phyloP scores from a whole-genome alignment of 1,140 invertebrate species.

The Drosophila bipectinata region DNA sequence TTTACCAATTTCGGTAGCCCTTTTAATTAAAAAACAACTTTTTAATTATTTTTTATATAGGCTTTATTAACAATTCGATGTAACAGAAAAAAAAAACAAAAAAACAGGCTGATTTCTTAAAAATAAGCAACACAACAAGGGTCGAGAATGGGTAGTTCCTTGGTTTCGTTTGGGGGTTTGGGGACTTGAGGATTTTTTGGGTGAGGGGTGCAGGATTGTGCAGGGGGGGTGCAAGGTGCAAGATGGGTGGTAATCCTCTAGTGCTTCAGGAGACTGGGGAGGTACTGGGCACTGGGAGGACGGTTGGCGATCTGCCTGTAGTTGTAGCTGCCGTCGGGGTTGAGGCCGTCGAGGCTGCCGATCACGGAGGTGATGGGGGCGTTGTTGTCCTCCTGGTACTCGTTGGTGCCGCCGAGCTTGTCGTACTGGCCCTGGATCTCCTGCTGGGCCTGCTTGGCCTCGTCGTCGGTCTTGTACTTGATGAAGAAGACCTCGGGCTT shows the following conservation, averaged over 20 bases:
- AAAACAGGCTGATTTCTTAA: conserved; percentile 54
- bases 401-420: conserved; percentile 77
- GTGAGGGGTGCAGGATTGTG: conserved; percentile 1
- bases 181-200: not conserved
- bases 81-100: conserved; percentile 44
- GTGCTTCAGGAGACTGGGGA: conserved; percentile 64
- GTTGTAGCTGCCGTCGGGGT: conserved; percentile 80
- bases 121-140: conserved; percentile 64
- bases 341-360: conserved; percentile 74
- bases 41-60: conserved; percentile 45
- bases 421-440: conserved; percentile 83
- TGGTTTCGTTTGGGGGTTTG: conserved; percentile 12
- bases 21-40: not conserved
- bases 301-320: conserved; percentile 67
- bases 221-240: not conserved
- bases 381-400: conserved; percentile 76
- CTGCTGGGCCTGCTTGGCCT: conserved; percentile 80
- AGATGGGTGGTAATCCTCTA: conserved; percentile 24
- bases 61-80: conserved; percentile 49
- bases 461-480: conserved; percentile 89
- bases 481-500: conserved; percentile 92
- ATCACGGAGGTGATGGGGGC: conserved; percentile 79
- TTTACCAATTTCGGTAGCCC: not conserved
- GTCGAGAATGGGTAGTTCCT: conserved; percentile 7
- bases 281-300: conserved; percentile 53